Evolutionary conservation across 2,888 invertebrate species (phyloP).

Genomic region (Protophormia terraenovae): DNA sequence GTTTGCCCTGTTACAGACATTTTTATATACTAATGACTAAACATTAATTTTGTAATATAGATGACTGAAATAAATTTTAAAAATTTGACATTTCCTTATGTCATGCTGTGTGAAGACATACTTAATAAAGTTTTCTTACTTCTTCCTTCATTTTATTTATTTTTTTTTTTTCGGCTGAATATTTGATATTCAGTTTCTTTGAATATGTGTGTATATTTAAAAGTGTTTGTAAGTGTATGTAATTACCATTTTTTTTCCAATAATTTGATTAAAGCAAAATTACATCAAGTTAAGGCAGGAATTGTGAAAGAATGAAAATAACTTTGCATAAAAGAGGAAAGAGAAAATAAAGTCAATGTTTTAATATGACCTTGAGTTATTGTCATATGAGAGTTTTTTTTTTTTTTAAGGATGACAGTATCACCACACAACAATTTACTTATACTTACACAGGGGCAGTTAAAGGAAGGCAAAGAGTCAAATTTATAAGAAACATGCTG

Average conservation of each 20-base stretch:
- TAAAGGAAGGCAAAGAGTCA: neutral
- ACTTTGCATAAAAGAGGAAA: neutral
- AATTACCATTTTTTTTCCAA: constrained; percentile 50
- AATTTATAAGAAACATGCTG: neutral
- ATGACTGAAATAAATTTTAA: constrained; percentile 17
- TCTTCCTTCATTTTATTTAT: too few relatives aligned
- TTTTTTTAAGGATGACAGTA: too few relatives aligned
- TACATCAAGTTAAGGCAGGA: constrained; percentile 1
- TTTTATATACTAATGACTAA: neutral
- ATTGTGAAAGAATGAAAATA: neutral
- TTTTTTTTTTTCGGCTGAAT: too few relatives aligned
- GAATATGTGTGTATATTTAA: neutral
- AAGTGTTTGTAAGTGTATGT: neutral
- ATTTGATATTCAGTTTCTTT: neutral
- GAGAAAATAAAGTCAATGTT: constrained; percentile 50
- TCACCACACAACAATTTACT: neutral
- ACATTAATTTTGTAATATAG: too few relatives aligned
- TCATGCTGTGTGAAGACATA: neutral
- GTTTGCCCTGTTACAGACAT: neutral
- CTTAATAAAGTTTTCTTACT: too few relatives aligned
- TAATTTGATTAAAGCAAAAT: constrained; percentile 59
- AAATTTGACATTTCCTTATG: constrained; percentile 14
- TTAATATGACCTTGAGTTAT: constrained; percentile 58
- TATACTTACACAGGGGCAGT: neutral
- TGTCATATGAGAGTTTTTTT: constrained; percentile 22